Evolutionary conservation across 1,140 invertebrate species (phyloP).

Genomic region (Choristoneura fumiferana): DNA sequence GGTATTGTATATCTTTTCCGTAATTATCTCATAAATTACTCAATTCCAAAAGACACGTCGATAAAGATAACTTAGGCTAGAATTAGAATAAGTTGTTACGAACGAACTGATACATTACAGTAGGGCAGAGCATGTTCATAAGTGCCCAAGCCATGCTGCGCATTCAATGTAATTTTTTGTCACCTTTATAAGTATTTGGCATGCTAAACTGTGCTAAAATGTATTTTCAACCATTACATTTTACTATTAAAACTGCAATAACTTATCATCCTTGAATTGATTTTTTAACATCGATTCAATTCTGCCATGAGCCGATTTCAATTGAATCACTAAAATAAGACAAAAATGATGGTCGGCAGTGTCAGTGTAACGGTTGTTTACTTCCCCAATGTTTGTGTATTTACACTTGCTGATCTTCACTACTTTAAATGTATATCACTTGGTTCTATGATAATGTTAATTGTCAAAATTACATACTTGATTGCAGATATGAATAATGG

Average conservation of each 20-base stretch:
- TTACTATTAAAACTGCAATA: too few species aligned
- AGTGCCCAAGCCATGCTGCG: constrained; percentile 32
- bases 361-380: neutral
- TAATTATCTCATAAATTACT: constrained; percentile 13
- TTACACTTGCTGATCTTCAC: neutral
- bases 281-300: too few species aligned
- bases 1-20: constrained; percentile 37
- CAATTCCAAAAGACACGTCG: too few species aligned
- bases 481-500: constrained; percentile 65
- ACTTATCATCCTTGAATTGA: too few species aligned
- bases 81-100: too few species aligned
- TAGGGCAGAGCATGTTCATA: neutral
- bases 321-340: too few species aligned
- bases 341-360: neutral
- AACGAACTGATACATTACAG: too few species aligned
- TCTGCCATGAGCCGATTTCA: too few species aligned
- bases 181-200: neutral
- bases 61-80: too few species aligned
- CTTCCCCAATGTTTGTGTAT: constrained; percentile 20
- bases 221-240: too few species aligned
- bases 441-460: constrained; percentile 16
- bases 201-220: too few species aligned
- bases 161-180: constrained; percentile 36
- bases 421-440: constrained; percentile 11
- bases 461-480: constrained; percentile 47